These are phyloP conservation scores for Polydesmus complanatus DNA, from an alignment of 2,888 invertebrate species.

Conservation along the genomic window DNA sequence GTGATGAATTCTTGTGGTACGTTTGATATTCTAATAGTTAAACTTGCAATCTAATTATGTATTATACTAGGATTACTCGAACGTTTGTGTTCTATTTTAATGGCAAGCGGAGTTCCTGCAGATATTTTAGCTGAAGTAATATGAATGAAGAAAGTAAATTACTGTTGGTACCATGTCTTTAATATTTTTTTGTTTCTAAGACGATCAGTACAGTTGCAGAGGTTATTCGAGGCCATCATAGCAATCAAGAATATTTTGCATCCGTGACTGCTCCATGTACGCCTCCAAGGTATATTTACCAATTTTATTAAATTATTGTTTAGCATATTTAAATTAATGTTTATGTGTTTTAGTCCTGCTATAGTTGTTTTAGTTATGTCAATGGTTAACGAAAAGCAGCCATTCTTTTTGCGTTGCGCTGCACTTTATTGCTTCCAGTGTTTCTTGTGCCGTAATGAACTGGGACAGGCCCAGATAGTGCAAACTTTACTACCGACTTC, in stretches of 20 bases:
- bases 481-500: slow-evolving; percentile 82
- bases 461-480: slow-evolving; percentile 72
- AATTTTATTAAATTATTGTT: not conserved
- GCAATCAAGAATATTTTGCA: slow-evolving; percentile 83
- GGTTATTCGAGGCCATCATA: slow-evolving; percentile 74
- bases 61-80: slow-evolving; percentile 45
- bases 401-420: slow-evolving; percentile 73
- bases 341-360: slow-evolving; percentile 50
- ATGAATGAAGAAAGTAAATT: not conserved
- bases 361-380: slow-evolving; percentile 91
- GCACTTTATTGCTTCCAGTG: slow-evolving; percentile 96
- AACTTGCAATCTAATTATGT: not conserved
- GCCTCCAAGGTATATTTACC: slow-evolving; percentile 53
- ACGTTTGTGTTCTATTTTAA: slow-evolving; percentile 72
- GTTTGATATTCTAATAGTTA: slow-evolving; percentile 18
- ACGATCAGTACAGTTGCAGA: slow-evolving; percentile 91
- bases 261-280: slow-evolving; percentile 79
- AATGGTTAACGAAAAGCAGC: slow-evolving; percentile 97
- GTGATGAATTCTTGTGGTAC: slow-evolving; percentile 67
- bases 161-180: too few species aligned
- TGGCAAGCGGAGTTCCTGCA: slow-evolving; percentile 92
- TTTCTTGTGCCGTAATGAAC: slow-evolving; percentile 82
- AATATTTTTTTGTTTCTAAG: slow-evolving; percentile 24
- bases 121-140: slow-evolving; percentile 73
- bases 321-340: not conserved